phyloP scores from a whole-genome alignment of 2,888 invertebrate species.

The Matsumyia berberina region DNA sequence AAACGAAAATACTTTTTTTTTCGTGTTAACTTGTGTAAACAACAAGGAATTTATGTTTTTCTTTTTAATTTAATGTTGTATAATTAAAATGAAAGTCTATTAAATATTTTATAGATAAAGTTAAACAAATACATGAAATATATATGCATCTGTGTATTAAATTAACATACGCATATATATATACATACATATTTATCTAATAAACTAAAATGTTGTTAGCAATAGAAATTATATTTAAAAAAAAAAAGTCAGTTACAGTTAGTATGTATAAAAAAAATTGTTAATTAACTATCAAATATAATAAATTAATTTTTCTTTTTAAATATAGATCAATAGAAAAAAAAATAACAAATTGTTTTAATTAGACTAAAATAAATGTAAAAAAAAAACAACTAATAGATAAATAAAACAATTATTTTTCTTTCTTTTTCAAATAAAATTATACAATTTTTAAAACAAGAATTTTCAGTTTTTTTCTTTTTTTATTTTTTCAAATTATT shows the following conservation, averaged over 20 bases:
- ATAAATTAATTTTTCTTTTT: constrained; percentile 41
- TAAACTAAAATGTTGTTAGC: constrained; percentile 53
- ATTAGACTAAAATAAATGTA: constrained; percentile 34
- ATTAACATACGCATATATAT: constrained; percentile 36
- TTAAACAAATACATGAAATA: constrained; percentile 30
- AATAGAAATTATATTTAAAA: constrained; percentile 47
- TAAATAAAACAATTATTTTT: constrained; percentile 6
- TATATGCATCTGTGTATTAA: constrained; percentile 38
- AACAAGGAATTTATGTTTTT: constrained; percentile 41
- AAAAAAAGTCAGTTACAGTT: constrained; percentile 58
- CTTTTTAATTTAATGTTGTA: constrained; percentile 42
- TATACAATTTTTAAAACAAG: constrained; percentile 23
- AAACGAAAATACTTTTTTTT: constrained; percentile 32
- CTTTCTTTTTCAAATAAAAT: constrained; percentile 56
- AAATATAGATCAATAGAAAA: constrained; percentile 41
- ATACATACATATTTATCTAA: constrained; percentile 54
- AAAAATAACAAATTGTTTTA: constrained; percentile 38
- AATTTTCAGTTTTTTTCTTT: constrained; percentile 45
- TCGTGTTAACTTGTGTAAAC: constrained; percentile 18
- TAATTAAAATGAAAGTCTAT: constrained; percentile 57
- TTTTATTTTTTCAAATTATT: constrained; percentile 37
- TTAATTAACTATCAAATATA: constrained; percentile 37
- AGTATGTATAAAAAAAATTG: constrained; percentile 50
- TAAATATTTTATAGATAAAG: constrained; percentile 44
- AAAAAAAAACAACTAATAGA: constrained; percentile 21